Evolutionary conservation across 2,113 vertebrate species (phyloP), one percentile per base, ranked within the genome.

Genomic region (Machaerirhynchus nigripectus): DNA sequence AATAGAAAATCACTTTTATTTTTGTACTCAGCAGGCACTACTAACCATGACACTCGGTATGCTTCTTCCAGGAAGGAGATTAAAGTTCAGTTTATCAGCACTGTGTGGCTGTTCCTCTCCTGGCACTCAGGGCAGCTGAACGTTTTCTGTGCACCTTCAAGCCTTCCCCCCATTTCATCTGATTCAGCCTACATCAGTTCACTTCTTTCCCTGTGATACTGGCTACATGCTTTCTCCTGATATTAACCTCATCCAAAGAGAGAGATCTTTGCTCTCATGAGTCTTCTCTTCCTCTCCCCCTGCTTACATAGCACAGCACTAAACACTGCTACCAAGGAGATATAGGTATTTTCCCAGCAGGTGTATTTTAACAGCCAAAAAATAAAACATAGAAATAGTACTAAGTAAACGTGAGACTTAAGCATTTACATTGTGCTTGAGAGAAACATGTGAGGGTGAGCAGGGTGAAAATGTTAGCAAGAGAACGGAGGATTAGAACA

Each of bases 1-100:
- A 95, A 94, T 17, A 94, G 84, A 93, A 95, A 91, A 95, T 76
- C 74, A 42, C 63, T 84, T 94, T 94, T 93, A 93, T 96, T 96
- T 96, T 93, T 93, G 71, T 89, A 91, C 53, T 61, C 87, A 8
- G 61, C 28, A 70, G 39, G 80, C 78, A 79, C 78, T 79, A 87
- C 83, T 57, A 87, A 92, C 57, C 61, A 13, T 42, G 83, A 59
- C 37, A 73, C 26, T 79, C 0, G 0, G 52, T 42, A 59, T 40
- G 30, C 21, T 40, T 77, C 82, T 83, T 87, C 74, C 78, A 73
- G 55, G 70, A 95, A 84, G 73, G 46, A 93, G 78, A 93, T 33
- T 89, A n/a, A 63, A 75, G 37, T 64, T 73, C 69, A 76, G 21
- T 82, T 87, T 87, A 74, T 61, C 74, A 83, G 84, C 53, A 63